Conservation (phyloP, 2,113 vertebrate species). For the Cyprinodon tularosa region DNA sequence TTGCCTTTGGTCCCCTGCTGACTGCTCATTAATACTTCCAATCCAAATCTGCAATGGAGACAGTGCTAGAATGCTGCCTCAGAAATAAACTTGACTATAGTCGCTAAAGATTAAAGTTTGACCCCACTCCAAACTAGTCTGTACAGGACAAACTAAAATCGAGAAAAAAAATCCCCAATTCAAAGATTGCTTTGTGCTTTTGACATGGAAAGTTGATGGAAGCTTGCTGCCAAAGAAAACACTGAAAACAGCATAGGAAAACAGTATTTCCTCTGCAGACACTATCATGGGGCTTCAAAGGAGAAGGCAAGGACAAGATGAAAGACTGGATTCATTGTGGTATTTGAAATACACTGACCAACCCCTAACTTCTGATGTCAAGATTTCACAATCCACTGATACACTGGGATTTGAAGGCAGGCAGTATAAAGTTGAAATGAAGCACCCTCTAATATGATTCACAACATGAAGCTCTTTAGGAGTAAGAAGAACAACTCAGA, state of each 20-base stretch:
- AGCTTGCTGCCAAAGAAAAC: slow-evolving; percentile 46
- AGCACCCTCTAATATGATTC: slow-evolving; percentile 14
- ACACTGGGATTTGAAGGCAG: slow-evolving; percentile 22
- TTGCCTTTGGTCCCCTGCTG: slow-evolving; percentile 17
- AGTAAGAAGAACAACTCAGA: slow-evolving; percentile 12
- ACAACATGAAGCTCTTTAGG: slow-evolving; percentile 8
- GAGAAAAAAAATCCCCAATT: slow-evolving; percentile 30
- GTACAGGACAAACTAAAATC: slow-evolving; percentile 9
- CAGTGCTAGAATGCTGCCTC: slow-evolving; percentile 33
- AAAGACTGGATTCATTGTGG: slow-evolving; percentile 51
- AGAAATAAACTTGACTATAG: slow-evolving; percentile 46
- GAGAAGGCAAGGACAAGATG: slow-evolving; percentile 39
- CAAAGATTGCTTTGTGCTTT: slow-evolving; percentile 34
- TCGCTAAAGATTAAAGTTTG: slow-evolving; percentile 50
- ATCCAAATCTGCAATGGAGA: slow-evolving; percentile 27
- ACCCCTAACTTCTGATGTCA: slow-evolving; percentile 34
- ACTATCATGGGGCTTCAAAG: slow-evolving; percentile 58
- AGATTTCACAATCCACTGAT: slow-evolving; percentile 22
- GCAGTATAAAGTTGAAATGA: slow-evolving; percentile 13
- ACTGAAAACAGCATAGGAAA: slow-evolving; percentile 64
- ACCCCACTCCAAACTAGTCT: slow-evolving; percentile 16
- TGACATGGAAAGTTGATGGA: slow-evolving; percentile 49
- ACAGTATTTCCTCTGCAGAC: slow-evolving; percentile 50
- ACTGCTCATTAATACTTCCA: slow-evolving; percentile 49
- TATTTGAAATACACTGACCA: slow-evolving; percentile 33